These are phyloP conservation scores for Sula dactylatra DNA, from an alignment of 2,113 vertebrate genomes.

Conservation along the genomic window DNA sequence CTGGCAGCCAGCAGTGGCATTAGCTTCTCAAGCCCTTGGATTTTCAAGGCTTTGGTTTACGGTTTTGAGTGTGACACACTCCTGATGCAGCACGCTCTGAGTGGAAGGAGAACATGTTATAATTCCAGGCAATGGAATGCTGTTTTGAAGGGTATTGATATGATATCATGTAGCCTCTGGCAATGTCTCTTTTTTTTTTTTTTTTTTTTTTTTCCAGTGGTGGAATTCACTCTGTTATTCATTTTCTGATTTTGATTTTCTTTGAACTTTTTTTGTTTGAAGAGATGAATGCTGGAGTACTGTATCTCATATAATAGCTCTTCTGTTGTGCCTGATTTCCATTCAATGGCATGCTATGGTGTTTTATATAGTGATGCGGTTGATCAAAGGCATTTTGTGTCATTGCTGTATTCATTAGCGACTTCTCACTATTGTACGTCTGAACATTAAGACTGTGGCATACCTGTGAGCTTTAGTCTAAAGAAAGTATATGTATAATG, in stretches of 20 bases:
- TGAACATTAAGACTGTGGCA: neutral
- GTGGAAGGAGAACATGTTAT: conserved; percentile 57
- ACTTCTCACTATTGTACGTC: conserved; percentile 27
- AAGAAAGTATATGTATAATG: neutral
- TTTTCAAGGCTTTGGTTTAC: conserved; percentile 30
- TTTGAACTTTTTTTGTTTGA: conserved; percentile 79
- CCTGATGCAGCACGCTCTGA: neutral
- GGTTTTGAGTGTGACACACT: conserved; percentile 39
- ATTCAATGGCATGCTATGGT: conserved; percentile 64
- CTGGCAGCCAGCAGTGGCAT: neutral
- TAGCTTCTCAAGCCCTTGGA: neutral
- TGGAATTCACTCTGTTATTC: conserved; percentile 72
- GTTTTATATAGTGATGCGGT: conserved; percentile 47
- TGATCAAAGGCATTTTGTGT: conserved; percentile 72
- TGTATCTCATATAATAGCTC: conserved; percentile 74
- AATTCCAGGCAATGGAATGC: conserved; percentile 68
- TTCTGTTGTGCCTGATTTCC: conserved; percentile 76
- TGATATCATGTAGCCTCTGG: conserved; percentile 72
- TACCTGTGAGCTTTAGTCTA: conserved; percentile 56
- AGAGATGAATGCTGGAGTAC: conserved; percentile 72
- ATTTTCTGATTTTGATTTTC: conserved; percentile 72
- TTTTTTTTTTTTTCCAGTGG: neutral
- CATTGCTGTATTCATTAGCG: conserved; percentile 65
- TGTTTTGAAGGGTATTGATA: conserved; percentile 70
- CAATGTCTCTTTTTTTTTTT: conserved; percentile 24